These are phyloP conservation scores for Elachura formosa DNA, from an alignment of 2,113 vertebrate species.

Conservation along the genomic window DNA sequence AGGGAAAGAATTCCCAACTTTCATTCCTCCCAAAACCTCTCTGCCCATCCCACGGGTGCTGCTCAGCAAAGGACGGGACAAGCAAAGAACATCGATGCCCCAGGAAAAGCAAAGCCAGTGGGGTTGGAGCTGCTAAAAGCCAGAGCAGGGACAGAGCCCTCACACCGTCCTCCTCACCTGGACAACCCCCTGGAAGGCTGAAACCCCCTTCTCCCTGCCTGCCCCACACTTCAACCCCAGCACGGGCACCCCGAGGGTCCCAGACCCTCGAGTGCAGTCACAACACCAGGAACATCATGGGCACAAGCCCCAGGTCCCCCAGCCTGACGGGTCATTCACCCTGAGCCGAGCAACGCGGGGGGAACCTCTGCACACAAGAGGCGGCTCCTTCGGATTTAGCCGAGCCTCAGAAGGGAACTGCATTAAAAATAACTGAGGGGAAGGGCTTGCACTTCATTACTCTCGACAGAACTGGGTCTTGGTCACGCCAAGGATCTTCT, in stretches of 20 bases:
- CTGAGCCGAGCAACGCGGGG: not conserved
- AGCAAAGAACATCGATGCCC: fast-evolving
- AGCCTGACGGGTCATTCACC: no score
- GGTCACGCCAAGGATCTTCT: not conserved
- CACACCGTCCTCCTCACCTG: not conserved
- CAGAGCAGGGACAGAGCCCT: not conserved
- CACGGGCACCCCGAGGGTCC: fast-evolving
- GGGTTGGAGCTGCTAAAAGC: not conserved
- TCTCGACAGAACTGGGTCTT: slow-evolving; percentile 44
- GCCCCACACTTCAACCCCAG: not conserved
- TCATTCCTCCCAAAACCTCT: not conserved
- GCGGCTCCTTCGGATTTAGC: not conserved
- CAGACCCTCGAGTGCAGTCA: fast-evolving
- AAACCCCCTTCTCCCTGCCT: not conserved
- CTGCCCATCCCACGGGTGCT: fast-evolving
- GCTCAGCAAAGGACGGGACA: not conserved
- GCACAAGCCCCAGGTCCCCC: no score
- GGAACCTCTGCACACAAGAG: not conserved
- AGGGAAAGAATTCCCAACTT: not conserved
- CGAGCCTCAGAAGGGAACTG: not conserved
- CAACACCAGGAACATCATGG: not conserved
- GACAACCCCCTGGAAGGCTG: not conserved
- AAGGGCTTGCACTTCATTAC: slow-evolving; percentile 29
- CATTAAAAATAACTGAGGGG: slow-evolving; percentile 46
- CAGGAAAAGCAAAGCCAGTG: not conserved